These are phyloP conservation scores for Pavo muticus DNA, from an alignment of 2,113 vertebrate species.

Conservation along the genomic window DNA sequence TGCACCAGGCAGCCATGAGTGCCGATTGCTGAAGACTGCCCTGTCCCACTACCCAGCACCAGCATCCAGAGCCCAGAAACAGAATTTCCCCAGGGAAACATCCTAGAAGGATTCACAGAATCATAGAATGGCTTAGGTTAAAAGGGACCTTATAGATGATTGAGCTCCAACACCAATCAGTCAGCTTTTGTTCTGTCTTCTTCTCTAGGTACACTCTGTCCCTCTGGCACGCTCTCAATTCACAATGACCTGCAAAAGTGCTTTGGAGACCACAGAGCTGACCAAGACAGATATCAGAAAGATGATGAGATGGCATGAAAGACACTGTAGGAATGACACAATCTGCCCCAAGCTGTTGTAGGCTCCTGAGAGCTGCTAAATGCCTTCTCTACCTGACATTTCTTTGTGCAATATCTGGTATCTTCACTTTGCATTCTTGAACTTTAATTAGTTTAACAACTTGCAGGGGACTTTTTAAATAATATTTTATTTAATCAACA, in stretches of 20 bases:
- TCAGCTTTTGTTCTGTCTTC: background rate
- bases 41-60: accelerated
- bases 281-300: background rate
- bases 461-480: background rate
- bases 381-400: background rate
- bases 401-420: background rate
- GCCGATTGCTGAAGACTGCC: accelerated
- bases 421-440: background rate
- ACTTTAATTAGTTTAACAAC: slow-evolving; percentile 51
- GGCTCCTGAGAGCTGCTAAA: background rate
- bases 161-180: no score
- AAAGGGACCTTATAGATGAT: no score
- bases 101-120: background rate
- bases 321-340: background rate
- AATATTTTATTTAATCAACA: slow-evolving; percentile 47
- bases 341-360: background rate
- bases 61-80: background rate
- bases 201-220: background rate
- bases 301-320: background rate
- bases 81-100: background rate
- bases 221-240: background rate
- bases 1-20: background rate
- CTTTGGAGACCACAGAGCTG: background rate
- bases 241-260: background rate
- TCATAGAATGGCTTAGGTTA: no score